Percentiles rank a stretch among this genome's conserved stretches.
Evolutionary conservation across 2,888 invertebrate species (phyloP).

Genomic region (Nymphalis polychloros): DNA sequence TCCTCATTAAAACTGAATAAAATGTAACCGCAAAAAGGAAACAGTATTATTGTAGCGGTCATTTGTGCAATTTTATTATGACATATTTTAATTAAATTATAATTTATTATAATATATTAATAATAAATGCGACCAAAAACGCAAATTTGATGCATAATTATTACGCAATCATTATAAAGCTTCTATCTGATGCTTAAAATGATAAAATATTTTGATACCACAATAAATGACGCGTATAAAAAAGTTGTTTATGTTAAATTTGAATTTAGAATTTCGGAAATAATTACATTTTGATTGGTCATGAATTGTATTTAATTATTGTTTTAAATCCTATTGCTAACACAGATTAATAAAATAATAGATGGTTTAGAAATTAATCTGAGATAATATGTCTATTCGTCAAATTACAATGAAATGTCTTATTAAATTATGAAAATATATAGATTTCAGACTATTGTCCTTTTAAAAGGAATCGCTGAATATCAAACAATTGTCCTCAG

Average conservation of each 20-base stretch:
- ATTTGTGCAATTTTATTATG: slow-evolving; percentile 16
- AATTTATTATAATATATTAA: slow-evolving; percentile 13
- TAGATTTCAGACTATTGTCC: no score
- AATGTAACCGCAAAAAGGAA: slow-evolving; percentile 18
- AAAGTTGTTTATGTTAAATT: no score
- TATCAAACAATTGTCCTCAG: slow-evolving; percentile 60
- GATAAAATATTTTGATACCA: background rate
- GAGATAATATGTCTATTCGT: no score
- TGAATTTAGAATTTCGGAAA: no score
- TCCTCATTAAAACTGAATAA: slow-evolving; percentile 11
- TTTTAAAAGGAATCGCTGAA: background rate
- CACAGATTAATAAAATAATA: no score
- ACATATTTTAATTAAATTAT: slow-evolving; percentile 24
- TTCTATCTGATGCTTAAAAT: background rate
- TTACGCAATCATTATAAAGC: slow-evolving; percentile 4
- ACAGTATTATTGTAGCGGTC: slow-evolving; percentile 10
- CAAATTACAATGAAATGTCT: no score
- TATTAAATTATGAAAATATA: no score
- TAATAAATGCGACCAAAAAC: slow-evolving; percentile 1
- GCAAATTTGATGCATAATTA: background rate
- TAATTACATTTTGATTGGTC: no score
- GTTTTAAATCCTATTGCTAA: no score
- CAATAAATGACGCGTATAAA: no score
- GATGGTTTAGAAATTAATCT: no score
- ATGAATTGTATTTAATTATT: no score